Evolutionary conservation across 2,888 invertebrate genomes (phyloP).

Genomic region (Colostygia pectinataria): DNA sequence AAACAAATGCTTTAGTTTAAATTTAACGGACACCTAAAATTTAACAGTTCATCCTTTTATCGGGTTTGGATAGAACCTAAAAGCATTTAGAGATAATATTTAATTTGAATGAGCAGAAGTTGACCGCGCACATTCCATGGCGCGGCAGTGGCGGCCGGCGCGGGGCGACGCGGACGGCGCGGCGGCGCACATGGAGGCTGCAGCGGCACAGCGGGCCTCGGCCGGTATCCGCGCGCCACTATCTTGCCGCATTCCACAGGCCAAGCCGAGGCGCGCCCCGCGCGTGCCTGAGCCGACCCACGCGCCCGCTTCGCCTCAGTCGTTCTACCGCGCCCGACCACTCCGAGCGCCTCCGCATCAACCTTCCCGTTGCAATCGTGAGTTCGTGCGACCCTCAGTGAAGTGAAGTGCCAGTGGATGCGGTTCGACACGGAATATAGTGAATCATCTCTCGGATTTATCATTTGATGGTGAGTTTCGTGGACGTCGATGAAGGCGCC

Average conservation of each 20-base stretch:
- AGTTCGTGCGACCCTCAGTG: slow-evolving; percentile 68
- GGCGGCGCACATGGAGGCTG: slow-evolving; percentile 40
- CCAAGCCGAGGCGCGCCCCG: slow-evolving; percentile 77
- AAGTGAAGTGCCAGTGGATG: slow-evolving; percentile 79
- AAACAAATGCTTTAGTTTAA: too few species aligned
- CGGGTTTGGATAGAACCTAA: slow-evolving; percentile 13
- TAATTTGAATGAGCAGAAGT: slow-evolving; percentile 59
- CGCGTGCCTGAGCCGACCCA: slow-evolving; percentile 87
- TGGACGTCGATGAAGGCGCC: slow-evolving; percentile 49
- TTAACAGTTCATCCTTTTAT: slow-evolving; percentile 3
- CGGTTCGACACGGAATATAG: slow-evolving; percentile 69
- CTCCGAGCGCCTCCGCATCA: slow-evolving; percentile 57
- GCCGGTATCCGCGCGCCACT: slow-evolving; percentile 69
- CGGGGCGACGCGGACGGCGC: slow-evolving; percentile 6
- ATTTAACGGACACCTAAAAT: too few species aligned
- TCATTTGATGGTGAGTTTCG: slow-evolving; percentile 77
- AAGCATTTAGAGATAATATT: slow-evolving; percentile 55
- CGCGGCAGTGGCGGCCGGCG: slow-evolving; percentile 6
- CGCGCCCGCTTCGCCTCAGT: slow-evolving; percentile 88
- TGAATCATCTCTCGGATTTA: slow-evolving; percentile 70
- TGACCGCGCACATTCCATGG: slow-evolving; percentile 61
- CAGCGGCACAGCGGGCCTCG: slow-evolving; percentile 60
- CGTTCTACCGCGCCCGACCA: slow-evolving; percentile 66
- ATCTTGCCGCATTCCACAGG: slow-evolving; percentile 74
- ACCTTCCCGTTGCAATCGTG: slow-evolving; percentile 46